Conservation (phyloP, 2,888 invertebrate genomes). For the Drosophila atripex region DNA sequence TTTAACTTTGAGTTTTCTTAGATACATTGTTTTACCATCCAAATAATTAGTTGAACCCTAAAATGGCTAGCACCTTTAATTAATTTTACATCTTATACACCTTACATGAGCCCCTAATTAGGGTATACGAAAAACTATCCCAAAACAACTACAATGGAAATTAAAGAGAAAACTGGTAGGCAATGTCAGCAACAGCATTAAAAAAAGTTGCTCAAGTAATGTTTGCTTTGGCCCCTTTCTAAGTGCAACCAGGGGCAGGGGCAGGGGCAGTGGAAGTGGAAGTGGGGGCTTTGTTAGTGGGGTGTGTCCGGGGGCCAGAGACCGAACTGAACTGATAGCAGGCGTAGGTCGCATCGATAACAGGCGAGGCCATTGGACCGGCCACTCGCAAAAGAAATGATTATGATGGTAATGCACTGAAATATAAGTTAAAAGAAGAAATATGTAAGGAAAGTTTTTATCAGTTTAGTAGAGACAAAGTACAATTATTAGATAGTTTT, state of each 20-base stretch:
- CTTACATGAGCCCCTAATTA: not conserved
- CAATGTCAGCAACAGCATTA: conserved; percentile 20
- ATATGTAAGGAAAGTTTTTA: too few species aligned
- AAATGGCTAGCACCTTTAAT: too few species aligned
- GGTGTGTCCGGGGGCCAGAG: conserved; percentile 14
- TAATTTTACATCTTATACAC: too few species aligned
- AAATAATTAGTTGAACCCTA: too few species aligned
- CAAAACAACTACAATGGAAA: conserved; percentile 2
- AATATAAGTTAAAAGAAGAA: not conserved
- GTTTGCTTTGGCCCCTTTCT: conserved; percentile 76
- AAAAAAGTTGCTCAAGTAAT: conserved; percentile 74
- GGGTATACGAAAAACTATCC: conserved; percentile 10
- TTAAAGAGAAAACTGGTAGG: conserved; percentile 28
- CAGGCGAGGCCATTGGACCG: conserved; percentile 57
- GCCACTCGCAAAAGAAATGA: conserved; percentile 22
- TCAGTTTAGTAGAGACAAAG: too few species aligned
- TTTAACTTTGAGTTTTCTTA: too few species aligned
- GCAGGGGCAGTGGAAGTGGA: not conserved
- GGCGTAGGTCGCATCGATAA: conserved; percentile 68
- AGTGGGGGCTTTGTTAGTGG: conserved; percentile 3
- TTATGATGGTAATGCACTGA: conserved; percentile 27
- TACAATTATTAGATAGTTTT: too few species aligned
- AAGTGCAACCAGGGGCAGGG: conserved; percentile 55
- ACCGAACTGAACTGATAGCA: conserved; percentile 71
- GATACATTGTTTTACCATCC: too few species aligned